Conservation (phyloP, 1,140 invertebrate genomes). For the Campoletis sonorensis region DNA sequence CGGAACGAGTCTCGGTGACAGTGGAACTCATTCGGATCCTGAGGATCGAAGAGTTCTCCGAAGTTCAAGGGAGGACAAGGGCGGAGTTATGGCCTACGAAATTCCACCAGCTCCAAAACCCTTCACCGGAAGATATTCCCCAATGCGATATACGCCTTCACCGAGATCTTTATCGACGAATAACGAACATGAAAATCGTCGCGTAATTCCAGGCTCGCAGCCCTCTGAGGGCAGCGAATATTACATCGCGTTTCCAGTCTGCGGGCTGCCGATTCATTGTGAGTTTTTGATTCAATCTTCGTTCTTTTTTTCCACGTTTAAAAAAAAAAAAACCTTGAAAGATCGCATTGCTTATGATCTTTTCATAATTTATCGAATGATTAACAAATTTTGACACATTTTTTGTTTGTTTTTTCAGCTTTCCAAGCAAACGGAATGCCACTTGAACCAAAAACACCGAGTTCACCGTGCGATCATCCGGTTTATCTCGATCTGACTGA, state of each 20-base stretch:
- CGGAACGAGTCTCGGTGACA: conserved; percentile 87
- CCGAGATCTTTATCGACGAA: conserved; percentile 54
- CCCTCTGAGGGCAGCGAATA: conserved; percentile 68
- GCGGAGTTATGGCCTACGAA: conserved; percentile 71
- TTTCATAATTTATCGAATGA: conserved; percentile 28
- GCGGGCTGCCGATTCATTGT: conserved; percentile 75
- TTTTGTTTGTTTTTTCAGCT: conserved; percentile 54
- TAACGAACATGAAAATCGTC: conserved; percentile 63
- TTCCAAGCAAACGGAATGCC: conserved; percentile 63
- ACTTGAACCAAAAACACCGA: conserved; percentile 66
- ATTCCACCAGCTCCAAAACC: conserved; percentile 75
- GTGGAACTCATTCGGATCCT: conserved; percentile 89
- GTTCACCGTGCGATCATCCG: conserved; percentile 61
- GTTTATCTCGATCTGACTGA: conserved; percentile 53
- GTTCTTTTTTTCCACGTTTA: too few relatives aligned
- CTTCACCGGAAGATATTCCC: conserved; percentile 64
- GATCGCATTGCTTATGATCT: neutral
- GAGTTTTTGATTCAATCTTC: conserved; percentile 50
- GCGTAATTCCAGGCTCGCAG: conserved; percentile 52
- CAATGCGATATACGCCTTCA: conserved; percentile 62
- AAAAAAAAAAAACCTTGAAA: too few relatives aligned
- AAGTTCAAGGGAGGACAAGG: conserved; percentile 66
- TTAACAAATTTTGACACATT: neutral
- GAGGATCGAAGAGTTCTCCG: conserved; percentile 83
- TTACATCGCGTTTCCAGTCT: conserved; percentile 77